These are phyloP conservation scores for Pandemis corylana DNA, from an alignment of 2,888 invertebrate genomes.

Conservation along the genomic window DNA sequence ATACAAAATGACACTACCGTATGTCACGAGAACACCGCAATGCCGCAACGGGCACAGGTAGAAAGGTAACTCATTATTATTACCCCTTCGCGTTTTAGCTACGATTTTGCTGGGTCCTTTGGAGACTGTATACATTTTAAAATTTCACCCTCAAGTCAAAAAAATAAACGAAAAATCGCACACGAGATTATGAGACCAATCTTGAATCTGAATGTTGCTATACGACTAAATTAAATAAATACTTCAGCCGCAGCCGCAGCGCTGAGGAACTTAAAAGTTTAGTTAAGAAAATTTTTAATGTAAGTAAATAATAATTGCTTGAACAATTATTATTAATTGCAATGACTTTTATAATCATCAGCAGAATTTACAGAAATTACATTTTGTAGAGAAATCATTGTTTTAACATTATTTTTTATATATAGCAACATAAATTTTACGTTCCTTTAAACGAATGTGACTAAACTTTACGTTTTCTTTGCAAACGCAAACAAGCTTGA, in stretches of 20 bases:
- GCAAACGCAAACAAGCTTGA: too few species aligned
- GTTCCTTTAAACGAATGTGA: not conserved
- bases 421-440: not conserved
- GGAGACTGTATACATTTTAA: conserved; percentile 93
- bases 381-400: not conserved
- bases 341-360: not conserved
- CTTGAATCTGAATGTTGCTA: conserved; percentile 38
- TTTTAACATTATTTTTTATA: not conserved
- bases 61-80: conserved; percentile 17
- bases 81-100: conserved; percentile 93
- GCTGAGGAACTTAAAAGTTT: not conserved
- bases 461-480: too few species aligned
- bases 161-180: conserved; percentile 68
- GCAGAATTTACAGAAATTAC: not conserved
- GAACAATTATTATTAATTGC: not conserved
- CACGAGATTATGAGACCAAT: conserved; percentile 61
- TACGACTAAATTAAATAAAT: conserved; percentile 2
- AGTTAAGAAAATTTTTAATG: not conserved
- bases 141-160: conserved; percentile 73
- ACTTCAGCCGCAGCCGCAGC: not conserved
- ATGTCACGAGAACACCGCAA: conserved; percentile 46
- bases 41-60: conserved; percentile 24
- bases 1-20: conserved; percentile 50
- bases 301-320: not conserved
- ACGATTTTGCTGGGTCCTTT: conserved; percentile 95